Base-by-base conservation (phyloP, 2,113 vertebrate species). In the Lipophrys pholis region DNA sequence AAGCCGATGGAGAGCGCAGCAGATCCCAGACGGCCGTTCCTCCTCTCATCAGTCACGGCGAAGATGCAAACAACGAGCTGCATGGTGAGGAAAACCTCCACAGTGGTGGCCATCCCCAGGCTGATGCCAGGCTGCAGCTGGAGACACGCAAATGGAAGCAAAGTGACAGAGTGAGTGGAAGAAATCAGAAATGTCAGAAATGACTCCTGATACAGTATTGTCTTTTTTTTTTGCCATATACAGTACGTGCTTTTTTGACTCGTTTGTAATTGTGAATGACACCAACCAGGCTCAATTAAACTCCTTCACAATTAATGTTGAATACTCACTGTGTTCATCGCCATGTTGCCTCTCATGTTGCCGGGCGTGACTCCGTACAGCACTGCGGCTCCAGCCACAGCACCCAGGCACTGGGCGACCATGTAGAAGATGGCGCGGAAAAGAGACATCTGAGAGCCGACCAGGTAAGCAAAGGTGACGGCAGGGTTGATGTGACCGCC, bases 401-500 rank as follows among this genome's bases (percentile, higher is more conserved):
- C 95, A 3, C 97, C 97, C 90, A 97, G 90, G 73, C 96, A 90
- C 92, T 99, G 97, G 43, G 97, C 96, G 46, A 83, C 85, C 1
- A 97, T 87, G 84, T 97, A 98, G 93, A 95, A 96, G 88, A 97
- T 6, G 69, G 96, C 96, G 0, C 96, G 94, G 91, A 95, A 90
- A 73, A 98, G 76, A 56, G 96, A 97, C 94, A 98, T 93, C 95
- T 97, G 97, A 8, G 96, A 95, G 84, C 95, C 94, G 54, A 97
- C 48, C 45, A 99, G 94, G 90, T 95, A 96, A 76, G 96, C 96
- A 53, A 98, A 91, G 71, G 97, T 98, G 85, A 98, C 93, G 5
- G 97, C 97, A 3, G 97, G 97, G 86, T 98, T 99, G 87, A 97
- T 88, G 80, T 98, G 96, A 64, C 95, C 96, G 8, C 97, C 97